Evolutionary conservation across 2,113 vertebrate genomes (phyloP).

Genomic region (Addax nasomaculatus): DNA sequence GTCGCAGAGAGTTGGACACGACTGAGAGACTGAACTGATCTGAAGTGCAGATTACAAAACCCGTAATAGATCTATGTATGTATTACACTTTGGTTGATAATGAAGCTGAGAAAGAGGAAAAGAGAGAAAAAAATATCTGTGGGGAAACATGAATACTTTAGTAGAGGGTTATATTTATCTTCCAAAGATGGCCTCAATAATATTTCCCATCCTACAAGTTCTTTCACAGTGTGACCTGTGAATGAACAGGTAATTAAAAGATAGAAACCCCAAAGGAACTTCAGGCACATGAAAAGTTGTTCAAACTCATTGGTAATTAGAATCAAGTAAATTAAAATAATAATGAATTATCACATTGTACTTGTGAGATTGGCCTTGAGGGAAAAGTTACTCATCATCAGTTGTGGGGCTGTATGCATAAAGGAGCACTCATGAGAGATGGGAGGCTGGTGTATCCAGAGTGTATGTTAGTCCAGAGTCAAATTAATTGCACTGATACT

Average conservation of each 20-base stretch:
- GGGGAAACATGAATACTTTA: neutral
- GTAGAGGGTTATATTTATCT: neutral
- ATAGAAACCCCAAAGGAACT: neutral
- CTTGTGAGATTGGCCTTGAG: neutral
- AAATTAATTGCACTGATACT: neutral
- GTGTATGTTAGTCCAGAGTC: neutral
- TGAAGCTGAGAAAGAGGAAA: neutral
- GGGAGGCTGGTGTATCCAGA: neutral
- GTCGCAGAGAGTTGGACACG: too few relatives aligned
- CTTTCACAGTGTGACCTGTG: neutral
- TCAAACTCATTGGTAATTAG: neutral
- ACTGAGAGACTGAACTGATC: neutral
- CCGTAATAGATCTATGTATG: neutral
- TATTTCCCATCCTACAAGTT: neutral
- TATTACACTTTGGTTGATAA: neutral
- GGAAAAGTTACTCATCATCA: neutral
- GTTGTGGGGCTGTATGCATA: neutral
- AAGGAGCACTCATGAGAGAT: neutral
- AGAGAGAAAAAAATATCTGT: neutral
- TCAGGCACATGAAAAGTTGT: neutral
- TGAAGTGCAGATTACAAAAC: neutral
- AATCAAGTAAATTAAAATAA: neutral
- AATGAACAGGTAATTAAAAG: neutral
- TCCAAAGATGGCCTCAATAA: neutral
- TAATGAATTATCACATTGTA: neutral